These are phyloP conservation scores for Nycteola revayana DNA, from an alignment of 2,888 invertebrate genomes.

Conservation along the genomic window DNA sequence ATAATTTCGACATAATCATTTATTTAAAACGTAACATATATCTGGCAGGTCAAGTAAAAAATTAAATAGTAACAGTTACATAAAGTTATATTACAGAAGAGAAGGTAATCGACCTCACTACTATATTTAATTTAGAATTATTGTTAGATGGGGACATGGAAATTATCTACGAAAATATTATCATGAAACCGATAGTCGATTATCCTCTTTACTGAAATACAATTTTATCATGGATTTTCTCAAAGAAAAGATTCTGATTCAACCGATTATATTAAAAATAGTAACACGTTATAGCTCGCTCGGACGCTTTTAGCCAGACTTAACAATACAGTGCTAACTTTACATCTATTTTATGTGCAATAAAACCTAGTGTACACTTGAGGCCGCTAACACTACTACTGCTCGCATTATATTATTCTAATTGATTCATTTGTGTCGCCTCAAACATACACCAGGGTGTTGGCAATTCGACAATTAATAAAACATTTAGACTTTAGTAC, in stretches of 20 bases:
- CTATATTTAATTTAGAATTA: not conserved
- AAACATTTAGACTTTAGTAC: constrained; percentile 42
- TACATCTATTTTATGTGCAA: constrained; percentile 47
- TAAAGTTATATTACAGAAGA: constrained; percentile 28
- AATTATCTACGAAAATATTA: constrained; percentile 1
- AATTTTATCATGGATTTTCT: constrained; percentile 28
- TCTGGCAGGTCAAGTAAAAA: constrained; percentile 67
- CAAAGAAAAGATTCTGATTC: constrained; percentile 27
- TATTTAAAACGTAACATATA: constrained; percentile 70
- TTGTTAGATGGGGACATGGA: too few species aligned
- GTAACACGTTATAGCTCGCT: constrained; percentile 43
- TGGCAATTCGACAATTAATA: constrained; percentile 72
- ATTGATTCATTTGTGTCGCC: constrained; percentile 23
- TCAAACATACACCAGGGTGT: constrained; percentile 47
- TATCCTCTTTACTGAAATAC: constrained; percentile 23
- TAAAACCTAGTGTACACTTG: constrained; percentile 42
- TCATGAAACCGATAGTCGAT: constrained; percentile 1
- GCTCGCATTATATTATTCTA: constrained; percentile 16
- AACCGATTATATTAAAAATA: constrained; percentile 39
- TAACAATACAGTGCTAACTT: constrained; percentile 55
- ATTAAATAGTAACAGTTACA: constrained; percentile 39
- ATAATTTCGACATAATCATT: constrained; percentile 78
- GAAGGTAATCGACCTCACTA: constrained; percentile 5
- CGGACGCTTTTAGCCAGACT: constrained; percentile 50
- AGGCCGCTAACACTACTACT: constrained; percentile 27